Base-by-base conservation (phyloP, 2,113 vertebrate species). In the Corvus cornix region DNA sequence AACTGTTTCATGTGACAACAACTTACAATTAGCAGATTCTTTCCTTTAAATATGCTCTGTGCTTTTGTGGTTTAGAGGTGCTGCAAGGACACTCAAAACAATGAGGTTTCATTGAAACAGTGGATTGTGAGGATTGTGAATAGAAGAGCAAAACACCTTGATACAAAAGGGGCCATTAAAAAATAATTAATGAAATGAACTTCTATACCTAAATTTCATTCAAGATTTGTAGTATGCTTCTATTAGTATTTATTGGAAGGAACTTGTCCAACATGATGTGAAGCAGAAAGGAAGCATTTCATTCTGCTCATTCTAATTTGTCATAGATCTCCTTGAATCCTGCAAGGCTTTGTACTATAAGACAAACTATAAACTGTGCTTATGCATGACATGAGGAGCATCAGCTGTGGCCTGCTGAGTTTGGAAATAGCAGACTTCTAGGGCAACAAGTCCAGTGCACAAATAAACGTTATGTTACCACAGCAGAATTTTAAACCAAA, bases 401-500 rank as follows among this genome's bases (percentile, higher is more conserved):
- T 94, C 82, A 85, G 74, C 37, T 63, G 26, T 85, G 80, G 46
- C 73, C 75, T 90, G 60, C 91, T 79, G 74, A 52, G 72, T 68
- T 73, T 75, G 75, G 87, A 72, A 87, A 77, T 7, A 6, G 51
- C 85, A 94, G 58, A 95, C 63, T 85, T 93, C 56, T 77, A 69
- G 85, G 86, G 78, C 89, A 88, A 18, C 20, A 56, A 88, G 62
- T 88, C 55, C 60, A 88, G 79, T n/a, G 41, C 70, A 92, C 82
- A 83, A 91, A 87, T 91, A 93, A 91, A 79, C 19, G 35, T 82
- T 74, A 49, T 64, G 67, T 93, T 93, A 75, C 60, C 66, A 59
- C 51, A 93, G 69, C 80, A 76, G 92, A 87, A 76, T 66, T 94
- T 92, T 84, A 80, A 92, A 95, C 83, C 76, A 89, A 93, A 94